phyloP scores from a whole-genome alignment of 1,140 invertebrate species.

The Babylonia areolata region DNA sequence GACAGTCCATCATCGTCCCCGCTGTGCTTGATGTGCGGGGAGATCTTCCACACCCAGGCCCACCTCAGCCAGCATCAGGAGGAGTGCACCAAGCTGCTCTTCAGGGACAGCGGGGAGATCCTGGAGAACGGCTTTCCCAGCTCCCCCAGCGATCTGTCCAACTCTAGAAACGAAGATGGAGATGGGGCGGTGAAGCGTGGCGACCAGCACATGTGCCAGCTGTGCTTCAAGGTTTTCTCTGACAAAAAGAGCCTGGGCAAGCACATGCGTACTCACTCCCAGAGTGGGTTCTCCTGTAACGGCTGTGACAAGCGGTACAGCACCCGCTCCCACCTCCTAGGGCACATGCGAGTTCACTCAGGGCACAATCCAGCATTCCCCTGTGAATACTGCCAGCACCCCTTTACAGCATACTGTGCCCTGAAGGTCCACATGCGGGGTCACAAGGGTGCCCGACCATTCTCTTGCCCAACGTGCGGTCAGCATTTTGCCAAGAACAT shows the following conservation, averaged over 20 bases:
- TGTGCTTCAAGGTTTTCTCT: constrained; percentile 54
- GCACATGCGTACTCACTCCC: constrained; percentile 49
- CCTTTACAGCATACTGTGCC: constrained; percentile 93
- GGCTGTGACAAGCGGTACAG: constrained; percentile 55
- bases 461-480: constrained; percentile 78
- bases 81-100: constrained; percentile 34
- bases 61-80: constrained; percentile 34
- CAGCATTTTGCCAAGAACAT: constrained; percentile 66
- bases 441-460: constrained; percentile 86
- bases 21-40: constrained; percentile 37
- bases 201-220: constrained; percentile 48
- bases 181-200: neutral
- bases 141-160: neutral
- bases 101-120: constrained; percentile 21
- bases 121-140: constrained; percentile 33
- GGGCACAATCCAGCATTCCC: constrained; percentile 46
- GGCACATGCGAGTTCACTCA: constrained; percentile 81
- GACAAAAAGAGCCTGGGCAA: constrained; percentile 45
- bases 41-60: constrained; percentile 34
- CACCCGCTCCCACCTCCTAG: constrained; percentile 81
- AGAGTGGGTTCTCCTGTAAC: constrained; percentile 51
- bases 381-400: constrained; percentile 89
- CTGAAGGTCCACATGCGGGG: constrained; percentile 86
- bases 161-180: neutral
- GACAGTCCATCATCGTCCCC: constrained; percentile 7